Evolutionary conservation across 2,888 invertebrate species (phyloP).

Genomic region (Hirtodrosophila histrioides): DNA sequence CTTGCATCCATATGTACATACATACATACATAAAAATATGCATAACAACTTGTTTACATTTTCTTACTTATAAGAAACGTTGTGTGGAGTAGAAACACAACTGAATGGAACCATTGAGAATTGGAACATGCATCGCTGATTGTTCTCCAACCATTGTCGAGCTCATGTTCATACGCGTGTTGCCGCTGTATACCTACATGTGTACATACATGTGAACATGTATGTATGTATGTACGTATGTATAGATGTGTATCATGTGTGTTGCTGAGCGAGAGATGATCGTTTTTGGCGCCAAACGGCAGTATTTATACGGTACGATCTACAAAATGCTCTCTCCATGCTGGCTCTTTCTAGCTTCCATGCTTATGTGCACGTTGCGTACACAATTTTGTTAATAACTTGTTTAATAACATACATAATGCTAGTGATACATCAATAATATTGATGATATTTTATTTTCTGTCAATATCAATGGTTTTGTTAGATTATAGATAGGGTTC

Average conservation of each 20-base stretch:
- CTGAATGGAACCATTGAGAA: conserved; percentile 56
- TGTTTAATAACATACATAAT: conserved; percentile 8
- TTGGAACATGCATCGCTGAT: conserved; percentile 44
- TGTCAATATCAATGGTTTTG: no score
- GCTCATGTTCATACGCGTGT: conserved; percentile 44
- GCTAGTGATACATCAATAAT: no score
- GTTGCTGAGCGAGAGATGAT: conserved; percentile 37
- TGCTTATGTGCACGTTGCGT: conserved; percentile 11
- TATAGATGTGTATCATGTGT: conserved; percentile 11
- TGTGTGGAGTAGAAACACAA: conserved; percentile 12
- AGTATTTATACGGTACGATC: conserved; percentile 24
- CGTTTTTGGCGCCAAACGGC: conserved; percentile 55
- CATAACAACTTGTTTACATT: conserved; percentile 51
- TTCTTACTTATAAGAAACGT: conserved; percentile 44
- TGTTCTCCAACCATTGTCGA: conserved; percentile 37
- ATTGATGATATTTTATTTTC: no score
- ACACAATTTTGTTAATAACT: conserved; percentile 5
- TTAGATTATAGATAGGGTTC: no score
- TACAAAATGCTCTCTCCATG: conserved; percentile 10
- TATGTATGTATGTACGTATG: not conserved
- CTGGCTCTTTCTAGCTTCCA: not conserved
- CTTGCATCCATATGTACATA: conserved; percentile 19
- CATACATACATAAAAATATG: conserved; percentile 6
- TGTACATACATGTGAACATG: not conserved
- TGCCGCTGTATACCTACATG: conserved; percentile 20